phyloP scores from a whole-genome alignment of 2,888 invertebrate genomes.

The Mythimna loreyi region DNA sequence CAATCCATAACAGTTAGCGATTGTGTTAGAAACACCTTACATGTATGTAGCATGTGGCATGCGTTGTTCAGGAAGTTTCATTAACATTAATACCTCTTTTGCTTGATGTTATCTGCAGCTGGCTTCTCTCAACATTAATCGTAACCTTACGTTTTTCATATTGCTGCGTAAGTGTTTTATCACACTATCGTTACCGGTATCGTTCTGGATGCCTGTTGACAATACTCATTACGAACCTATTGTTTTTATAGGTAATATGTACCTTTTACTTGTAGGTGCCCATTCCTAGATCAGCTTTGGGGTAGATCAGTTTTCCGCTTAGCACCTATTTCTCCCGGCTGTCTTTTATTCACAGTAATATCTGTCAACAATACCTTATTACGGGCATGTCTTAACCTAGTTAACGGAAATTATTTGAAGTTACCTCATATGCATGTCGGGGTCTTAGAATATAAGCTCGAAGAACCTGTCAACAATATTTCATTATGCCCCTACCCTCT shows the following conservation, averaged over 20 bases:
- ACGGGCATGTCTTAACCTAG: slow-evolving; percentile 10
- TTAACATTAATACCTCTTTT: slow-evolving; percentile 1
- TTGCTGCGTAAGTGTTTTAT: background rate
- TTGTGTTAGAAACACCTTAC: background rate
- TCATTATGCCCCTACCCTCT: slow-evolving; percentile 1
- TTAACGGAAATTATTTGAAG: background rate
- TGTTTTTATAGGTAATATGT: background rate
- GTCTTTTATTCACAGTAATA: background rate
- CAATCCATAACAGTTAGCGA: background rate
- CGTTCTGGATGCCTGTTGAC: slow-evolving; percentile 29
- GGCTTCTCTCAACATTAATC: background rate
- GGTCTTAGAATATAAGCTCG: background rate
- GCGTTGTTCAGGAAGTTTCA: background rate
- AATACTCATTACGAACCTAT: slow-evolving; percentile 26
- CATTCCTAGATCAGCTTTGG: background rate
- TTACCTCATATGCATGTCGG: background rate
- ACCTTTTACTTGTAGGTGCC: background rate
- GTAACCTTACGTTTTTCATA: background rate
- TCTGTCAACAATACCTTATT: slow-evolving; percentile 39
- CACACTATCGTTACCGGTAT: too few relatives aligned
- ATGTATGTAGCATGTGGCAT: too few relatives aligned
- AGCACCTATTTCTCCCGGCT: background rate
- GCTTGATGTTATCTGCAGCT: background rate
- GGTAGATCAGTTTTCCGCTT: background rate
- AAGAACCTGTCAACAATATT: slow-evolving; percentile 38